phyloP scores from a whole-genome alignment of 1,140 invertebrate species.

The Pseudoatta argentina region DNA sequence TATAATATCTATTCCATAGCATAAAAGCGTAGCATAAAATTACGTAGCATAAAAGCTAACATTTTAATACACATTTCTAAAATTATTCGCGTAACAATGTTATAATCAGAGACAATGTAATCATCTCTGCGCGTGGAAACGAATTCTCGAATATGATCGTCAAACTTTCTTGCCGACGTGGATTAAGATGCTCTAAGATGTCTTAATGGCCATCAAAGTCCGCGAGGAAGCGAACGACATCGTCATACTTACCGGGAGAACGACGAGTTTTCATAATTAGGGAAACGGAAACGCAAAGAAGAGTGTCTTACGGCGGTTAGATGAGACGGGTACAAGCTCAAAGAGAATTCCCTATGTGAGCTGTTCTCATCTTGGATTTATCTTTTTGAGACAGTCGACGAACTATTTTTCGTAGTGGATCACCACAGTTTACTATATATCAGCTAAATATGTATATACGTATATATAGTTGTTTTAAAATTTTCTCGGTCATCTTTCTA shows the following conservation, averaged over 20 bases:
- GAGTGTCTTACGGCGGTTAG: constrained; percentile 28
- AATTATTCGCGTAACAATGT: constrained; percentile 25
- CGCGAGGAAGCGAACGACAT: constrained; percentile 39
- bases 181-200: constrained; percentile 48
- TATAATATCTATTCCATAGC: neutral
- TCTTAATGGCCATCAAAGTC: constrained; percentile 58
- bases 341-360: constrained; percentile 45
- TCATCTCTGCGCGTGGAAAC: constrained; percentile 32
- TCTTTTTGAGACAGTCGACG: constrained; percentile 4
- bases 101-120: constrained; percentile 33
- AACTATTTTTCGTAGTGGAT: constrained; percentile 16
- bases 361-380: neutral
- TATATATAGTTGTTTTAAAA: neutral
- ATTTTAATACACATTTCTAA: neutral
- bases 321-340: constrained; percentile 32
- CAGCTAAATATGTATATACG: neutral
- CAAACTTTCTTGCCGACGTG: constrained; percentile 50
- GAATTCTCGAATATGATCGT: constrained; percentile 54
- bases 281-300: constrained; percentile 36
- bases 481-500: neutral
- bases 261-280: constrained; percentile 58
- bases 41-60: neutral
- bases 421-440: constrained; percentile 25
- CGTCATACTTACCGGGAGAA: constrained; percentile 30
- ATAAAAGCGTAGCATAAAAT: no score